These are phyloP conservation scores for Aplochiton taeniatus DNA, from an alignment of 2,797 vertebrate species.

Conservation along the genomic window DNA sequence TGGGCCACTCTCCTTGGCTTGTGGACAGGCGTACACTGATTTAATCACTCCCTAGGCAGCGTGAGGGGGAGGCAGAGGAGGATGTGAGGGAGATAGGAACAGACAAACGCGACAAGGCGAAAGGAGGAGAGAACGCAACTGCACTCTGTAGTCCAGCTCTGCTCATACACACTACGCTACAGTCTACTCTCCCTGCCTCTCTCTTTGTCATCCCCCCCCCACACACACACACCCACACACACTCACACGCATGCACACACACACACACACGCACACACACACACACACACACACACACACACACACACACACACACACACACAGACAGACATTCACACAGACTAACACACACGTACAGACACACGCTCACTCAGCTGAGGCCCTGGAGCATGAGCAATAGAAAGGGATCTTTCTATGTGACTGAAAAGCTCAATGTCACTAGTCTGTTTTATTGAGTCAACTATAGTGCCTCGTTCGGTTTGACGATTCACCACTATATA, in stretches of 20 bases:
- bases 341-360: not conserved
- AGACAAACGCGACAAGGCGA: slow-evolving; percentile 78
- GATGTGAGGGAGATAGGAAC: slow-evolving; percentile 77
- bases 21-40: slow-evolving; percentile 74
- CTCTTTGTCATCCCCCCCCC: too few relatives aligned
- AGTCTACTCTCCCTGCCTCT: slow-evolving; percentile 45
- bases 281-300: slow-evolving; percentile 23
- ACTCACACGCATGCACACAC: slow-evolving; percentile 13
- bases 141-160: slow-evolving; percentile 45
- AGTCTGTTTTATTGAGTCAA: too few relatives aligned
- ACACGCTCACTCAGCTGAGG: not conserved
- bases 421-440: not conserved
- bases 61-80: slow-evolving; percentile 68
- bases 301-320: not conserved
- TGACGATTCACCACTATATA: too few relatives aligned
- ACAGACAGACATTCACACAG: not conserved
- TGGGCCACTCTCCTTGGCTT: slow-evolving; percentile 62
- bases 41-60: slow-evolving; percentile 77
- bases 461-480: too few relatives aligned
- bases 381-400: too few relatives aligned
- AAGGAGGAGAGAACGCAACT: slow-evolving; percentile 65
- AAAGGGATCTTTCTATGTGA: not conserved
- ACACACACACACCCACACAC: slow-evolving; percentile 30
- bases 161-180: slow-evolving; percentile 43
- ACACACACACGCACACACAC: slow-evolving; percentile 28